Evolutionary conservation across 2,113 vertebrate species (phyloP).

Genomic region (Orientallactaga bullata): DNA sequence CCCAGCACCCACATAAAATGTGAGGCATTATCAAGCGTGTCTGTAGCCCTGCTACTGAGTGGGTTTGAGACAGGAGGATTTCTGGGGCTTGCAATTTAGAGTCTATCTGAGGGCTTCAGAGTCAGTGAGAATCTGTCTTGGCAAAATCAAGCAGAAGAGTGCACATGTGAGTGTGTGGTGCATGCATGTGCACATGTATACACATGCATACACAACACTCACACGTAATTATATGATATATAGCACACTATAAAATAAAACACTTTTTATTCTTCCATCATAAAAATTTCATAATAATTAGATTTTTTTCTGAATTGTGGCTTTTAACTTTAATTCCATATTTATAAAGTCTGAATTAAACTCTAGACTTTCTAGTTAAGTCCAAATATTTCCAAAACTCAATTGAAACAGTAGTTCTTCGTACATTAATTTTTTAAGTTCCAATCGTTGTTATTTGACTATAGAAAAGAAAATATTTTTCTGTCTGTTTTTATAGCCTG

Average conservation of each 20-base stretch:
- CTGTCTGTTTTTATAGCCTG: background rate
- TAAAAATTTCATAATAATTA: background rate
- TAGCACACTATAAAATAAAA: too few species aligned
- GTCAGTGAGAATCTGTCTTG: too few species aligned
- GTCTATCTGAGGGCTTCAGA: too few species aligned
- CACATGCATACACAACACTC: too few species aligned
- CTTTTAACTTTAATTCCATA: background rate
- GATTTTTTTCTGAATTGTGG: background rate
- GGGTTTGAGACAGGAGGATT: too few species aligned
- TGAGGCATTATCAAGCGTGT: too few species aligned
- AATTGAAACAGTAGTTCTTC: background rate
- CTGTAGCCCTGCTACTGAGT: too few species aligned
- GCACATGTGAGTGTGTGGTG: too few species aligned
- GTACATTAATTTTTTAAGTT: background rate
- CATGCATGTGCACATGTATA: too few species aligned
- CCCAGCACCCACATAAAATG: too few species aligned
- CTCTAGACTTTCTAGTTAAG: background rate
- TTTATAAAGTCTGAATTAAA: conserved; percentile 6
- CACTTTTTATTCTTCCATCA: background rate
- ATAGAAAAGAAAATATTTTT: background rate
- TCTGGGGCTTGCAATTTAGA: too few species aligned
- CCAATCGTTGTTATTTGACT: background rate
- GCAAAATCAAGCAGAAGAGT: too few species aligned
- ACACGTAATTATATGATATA: background rate
- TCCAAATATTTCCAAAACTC: background rate